phyloP scores from a whole-genome alignment of 2,797 vertebrate genomes.

The Lepus townsendii region DNA sequence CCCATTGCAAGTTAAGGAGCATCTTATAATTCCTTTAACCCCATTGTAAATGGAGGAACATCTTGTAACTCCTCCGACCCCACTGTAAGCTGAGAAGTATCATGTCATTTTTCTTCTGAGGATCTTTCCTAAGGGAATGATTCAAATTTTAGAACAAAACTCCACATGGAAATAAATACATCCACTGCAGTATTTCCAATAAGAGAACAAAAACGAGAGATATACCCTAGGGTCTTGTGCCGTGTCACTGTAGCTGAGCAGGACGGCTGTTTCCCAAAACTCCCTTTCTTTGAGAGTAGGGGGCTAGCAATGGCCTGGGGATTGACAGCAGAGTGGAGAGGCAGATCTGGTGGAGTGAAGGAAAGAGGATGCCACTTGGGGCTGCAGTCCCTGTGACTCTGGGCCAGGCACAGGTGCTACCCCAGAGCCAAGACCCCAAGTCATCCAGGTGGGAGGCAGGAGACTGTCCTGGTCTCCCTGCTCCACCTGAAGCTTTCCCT shows the following conservation, averaged over 20 bases:
- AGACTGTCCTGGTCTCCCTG: background rate
- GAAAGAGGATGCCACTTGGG: no score
- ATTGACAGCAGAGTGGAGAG: background rate
- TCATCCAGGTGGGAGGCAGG: background rate
- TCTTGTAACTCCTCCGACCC: background rate
- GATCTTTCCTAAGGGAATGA: background rate
- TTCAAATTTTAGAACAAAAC: background rate
- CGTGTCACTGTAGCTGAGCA: fast-evolving
- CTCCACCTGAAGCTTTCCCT: background rate
- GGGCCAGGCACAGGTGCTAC: background rate
- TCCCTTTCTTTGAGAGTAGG: background rate
- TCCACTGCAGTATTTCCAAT: background rate
- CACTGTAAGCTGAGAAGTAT: background rate
- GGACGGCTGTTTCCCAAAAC: background rate
- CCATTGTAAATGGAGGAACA: background rate
- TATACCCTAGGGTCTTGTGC: fast-evolving
- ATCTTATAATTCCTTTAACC: background rate
- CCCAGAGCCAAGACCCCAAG: background rate
- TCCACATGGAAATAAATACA: background rate
- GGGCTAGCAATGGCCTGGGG: background rate
- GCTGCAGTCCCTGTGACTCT: background rate
- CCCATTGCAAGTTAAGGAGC: background rate
- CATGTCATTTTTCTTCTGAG: background rate
- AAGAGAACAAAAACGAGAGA: background rate
- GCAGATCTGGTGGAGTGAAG: background rate